Evolutionary conservation across 2,888 invertebrate species (phyloP), one percentile per base, ranked within the genome.

Genomic region (Noctuana brunneofusca): DNA sequence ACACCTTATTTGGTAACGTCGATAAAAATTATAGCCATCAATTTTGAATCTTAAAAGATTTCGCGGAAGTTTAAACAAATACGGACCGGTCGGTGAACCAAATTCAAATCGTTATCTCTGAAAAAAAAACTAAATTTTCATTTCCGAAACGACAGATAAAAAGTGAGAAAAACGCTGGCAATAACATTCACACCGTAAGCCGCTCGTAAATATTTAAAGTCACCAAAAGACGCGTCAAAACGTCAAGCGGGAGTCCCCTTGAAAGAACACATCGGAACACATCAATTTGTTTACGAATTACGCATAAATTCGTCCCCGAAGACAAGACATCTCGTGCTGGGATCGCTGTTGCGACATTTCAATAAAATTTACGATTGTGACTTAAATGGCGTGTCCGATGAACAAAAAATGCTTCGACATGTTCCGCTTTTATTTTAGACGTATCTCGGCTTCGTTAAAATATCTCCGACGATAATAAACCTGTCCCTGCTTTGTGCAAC

Each of bases 281-380:
- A 88, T 90, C 90, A 89, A 90, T 91, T 91, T 90, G 90, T 90
- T 85, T 90, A 90, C 86, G 87, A 89, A 89, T 90, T 89, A 90
- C 87, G 88, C 86, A 89, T 90, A 90, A 90, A 91, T 89, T 89
- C 90, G 87, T 90, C 87, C 86, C 86, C 76, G 78, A 83, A 86
- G 89, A 89, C 87, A 86, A 87, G 87, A 81, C 86, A 89, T 89
- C 89, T 89, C 87, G 84, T 81, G 82, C 87, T 82, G 86, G 86
- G 88, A 90, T 90, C 89, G 86, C 80, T 85, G 87, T 85, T 84
- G 86, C 86, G 89, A 89, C 90, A 87, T 89, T 90, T 91, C 89
- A 90, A 91, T 91, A 90, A 90, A 90, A 91, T 90, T 91, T 90
- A 90, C 90, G 90, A 88, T 89, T 87, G 82, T 87, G 88, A 89